These are phyloP conservation scores for Clavelina lepadiformis DNA, from an alignment of 23 tunicate species.

Conservation along the genomic window DNA sequence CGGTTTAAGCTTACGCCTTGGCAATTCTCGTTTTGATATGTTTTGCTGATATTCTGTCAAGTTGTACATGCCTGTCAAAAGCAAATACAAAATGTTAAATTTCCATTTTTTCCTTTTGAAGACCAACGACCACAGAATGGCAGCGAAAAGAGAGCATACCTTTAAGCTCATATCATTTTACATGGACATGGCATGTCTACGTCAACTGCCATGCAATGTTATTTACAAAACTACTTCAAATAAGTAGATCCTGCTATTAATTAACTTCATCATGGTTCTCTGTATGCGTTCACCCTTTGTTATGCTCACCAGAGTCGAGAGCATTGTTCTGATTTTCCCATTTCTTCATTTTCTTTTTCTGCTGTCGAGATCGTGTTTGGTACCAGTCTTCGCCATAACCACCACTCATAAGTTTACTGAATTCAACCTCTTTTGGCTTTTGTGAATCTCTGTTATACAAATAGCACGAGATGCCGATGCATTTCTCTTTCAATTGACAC, in stretches of 20 bases:
- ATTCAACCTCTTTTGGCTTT: conserved; percentile 15
- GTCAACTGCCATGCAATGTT: no score
- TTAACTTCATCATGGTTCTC: background rate
- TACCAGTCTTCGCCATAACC: conserved; percentile 68
- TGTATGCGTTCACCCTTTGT: background rate
- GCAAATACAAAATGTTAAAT: no score
- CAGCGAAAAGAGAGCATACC: no score
- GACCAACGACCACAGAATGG: no score
- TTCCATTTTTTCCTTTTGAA: no score
- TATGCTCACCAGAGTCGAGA: background rate
- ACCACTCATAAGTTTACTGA: conserved; percentile 53
- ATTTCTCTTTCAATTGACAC: background rate
- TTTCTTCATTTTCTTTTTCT: conserved; percentile 1
- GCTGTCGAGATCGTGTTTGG: conserved; percentile 9
- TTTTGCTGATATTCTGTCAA: conserved; percentile 70
- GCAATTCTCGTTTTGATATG: conserved; percentile 28
- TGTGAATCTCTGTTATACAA: background rate
- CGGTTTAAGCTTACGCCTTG: conserved; percentile 35
- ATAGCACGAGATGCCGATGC: background rate
- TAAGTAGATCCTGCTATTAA: background rate
- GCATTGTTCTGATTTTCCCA: conserved; percentile 1
- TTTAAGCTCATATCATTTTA: no score
- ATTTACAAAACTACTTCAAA: no score
- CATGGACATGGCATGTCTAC: no score
- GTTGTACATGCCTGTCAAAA: conserved; percentile 17